Base-by-base conservation (phyloP, 2,888 invertebrate genomes). In the Arrhopalites spinosus region DNA sequence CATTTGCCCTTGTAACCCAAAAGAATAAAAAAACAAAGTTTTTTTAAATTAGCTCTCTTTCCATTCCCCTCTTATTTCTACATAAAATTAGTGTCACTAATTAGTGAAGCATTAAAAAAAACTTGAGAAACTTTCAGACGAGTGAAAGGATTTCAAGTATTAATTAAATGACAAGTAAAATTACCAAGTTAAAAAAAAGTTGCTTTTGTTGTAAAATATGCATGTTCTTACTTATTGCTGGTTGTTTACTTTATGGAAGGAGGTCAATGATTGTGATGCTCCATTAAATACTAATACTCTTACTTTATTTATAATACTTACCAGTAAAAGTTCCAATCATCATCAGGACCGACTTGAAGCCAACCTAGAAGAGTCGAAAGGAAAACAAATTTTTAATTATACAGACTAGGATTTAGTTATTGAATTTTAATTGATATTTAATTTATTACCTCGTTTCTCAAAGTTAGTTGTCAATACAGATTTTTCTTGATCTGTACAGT, bases 291-390 rank as follows among this genome's bases (percentile, higher is more conserved):
- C 3, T 7, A 36, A 7, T 7, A 36, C 36, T 36, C 36, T 36
- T 36, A 36, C 50, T 43, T 43, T 73, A 17, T 53, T 13, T 17
- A 43, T 74, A 67, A 68, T n/a, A 69, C 78, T 84, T 85, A 90
- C 90, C 96, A 97, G 85, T 97, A 97, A 84, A 96, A 92, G 85
- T 97, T 95, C 96, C 96, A 97, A 83, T 96, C 94, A 84, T 95
- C 96, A 82, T 96, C 95, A 0, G 93, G 91, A 0, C 91, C 90
- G 0, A 94, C 96, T 85, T 93, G 92, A 11, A 88, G 86, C 96
- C 97, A 97, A 50, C 15, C n/a, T 50, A 15, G 50, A 50, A 50
- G 15, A 50, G 3, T n/a, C 50, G 2, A 50, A 50, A n/a, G n/a
- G n/a, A n/a, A n/a, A n/a, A n/a, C n/a, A n/a, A n/a, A n/a, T n/a